A percentile compares a stretch with the other conserved stretches of the same genome.
Evolutionary conservation across 1,140 invertebrate genomes (phyloP).

Genomic region (Drosophila aff.): DNA sequence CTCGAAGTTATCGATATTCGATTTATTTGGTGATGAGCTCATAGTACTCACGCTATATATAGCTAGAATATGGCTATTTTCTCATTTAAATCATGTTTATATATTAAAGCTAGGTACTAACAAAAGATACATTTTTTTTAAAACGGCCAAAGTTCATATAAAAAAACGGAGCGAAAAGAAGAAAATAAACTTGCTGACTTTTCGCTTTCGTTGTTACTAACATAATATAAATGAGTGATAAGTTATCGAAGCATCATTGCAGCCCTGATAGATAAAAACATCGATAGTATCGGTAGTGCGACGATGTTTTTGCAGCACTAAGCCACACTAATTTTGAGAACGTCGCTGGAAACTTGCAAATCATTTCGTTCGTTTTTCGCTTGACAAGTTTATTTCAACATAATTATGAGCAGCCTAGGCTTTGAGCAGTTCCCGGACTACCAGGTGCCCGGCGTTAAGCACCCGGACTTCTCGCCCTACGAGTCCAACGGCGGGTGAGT

Average conservation of each 20-base stretch:
- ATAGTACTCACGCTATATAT: not conserved
- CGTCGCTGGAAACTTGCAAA: slow-evolving; percentile 75
- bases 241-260: not conserved
- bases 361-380: slow-evolving; percentile 62
- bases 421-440: slow-evolving; percentile 88
- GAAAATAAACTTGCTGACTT: too few relatives aligned
- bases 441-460: slow-evolving; percentile 87
- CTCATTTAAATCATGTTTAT: not conserved
- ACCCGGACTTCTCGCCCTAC: slow-evolving; percentile 90
- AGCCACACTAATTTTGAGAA: slow-evolving; percentile 34
- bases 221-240: not conserved
- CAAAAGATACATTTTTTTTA: too few relatives aligned
- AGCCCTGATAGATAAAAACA: not conserved
- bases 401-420: slow-evolving; percentile 59
- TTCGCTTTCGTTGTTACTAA: too few relatives aligned
- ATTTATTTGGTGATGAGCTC: not conserved
- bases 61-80: not conserved
- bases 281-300: not conserved
- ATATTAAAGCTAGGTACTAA: too few relatives aligned
- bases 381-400: slow-evolving; percentile 37
- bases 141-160: too few relatives aligned
- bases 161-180: too few relatives aligned
- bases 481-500: slow-evolving; percentile 91
- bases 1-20: not conserved
- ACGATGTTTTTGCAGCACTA: not conserved